Conservation (phyloP, 1,140 invertebrate genomes). For the Neoseiulus cucumeris region DNA sequence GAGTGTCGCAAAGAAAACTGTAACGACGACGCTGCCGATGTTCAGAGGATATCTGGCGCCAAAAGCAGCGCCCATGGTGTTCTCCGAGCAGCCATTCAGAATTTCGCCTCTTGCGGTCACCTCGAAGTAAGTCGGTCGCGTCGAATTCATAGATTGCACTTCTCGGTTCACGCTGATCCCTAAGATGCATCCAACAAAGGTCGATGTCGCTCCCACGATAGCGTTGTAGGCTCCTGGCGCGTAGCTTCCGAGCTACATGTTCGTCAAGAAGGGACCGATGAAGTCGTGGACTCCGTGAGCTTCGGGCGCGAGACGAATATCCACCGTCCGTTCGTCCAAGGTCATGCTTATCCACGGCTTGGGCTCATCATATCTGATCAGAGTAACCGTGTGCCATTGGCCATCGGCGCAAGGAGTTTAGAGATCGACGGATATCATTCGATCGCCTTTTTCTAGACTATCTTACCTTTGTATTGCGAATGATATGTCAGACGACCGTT, state of each 20-base stretch:
- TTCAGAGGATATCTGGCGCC: slow-evolving; percentile 61
- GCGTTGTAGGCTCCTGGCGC: background rate
- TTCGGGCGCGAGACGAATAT: background rate
- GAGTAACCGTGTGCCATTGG: slow-evolving; percentile 10
- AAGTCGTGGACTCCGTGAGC: slow-evolving; percentile 57
- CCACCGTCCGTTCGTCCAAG: background rate
- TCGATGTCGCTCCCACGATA: background rate
- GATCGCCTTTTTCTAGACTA: background rate
- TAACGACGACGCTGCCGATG: slow-evolving; percentile 72
- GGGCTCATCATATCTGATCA: background rate
- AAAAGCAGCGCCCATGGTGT: slow-evolving; percentile 32
- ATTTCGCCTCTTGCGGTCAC: slow-evolving; percentile 37
- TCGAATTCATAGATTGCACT: slow-evolving; percentile 65
- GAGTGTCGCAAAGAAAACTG: slow-evolving; percentile 76
- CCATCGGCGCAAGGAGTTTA: background rate
- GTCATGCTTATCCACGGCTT: background rate
- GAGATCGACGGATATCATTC: background rate
- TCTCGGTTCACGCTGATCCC: slow-evolving; percentile 74
- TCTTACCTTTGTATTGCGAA: background rate
- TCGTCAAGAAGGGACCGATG: slow-evolving; percentile 64
- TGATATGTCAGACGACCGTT: background rate
- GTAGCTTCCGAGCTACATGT: slow-evolving; percentile 48
- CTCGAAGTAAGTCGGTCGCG: slow-evolving; percentile 52
- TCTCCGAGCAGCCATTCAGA: slow-evolving; percentile 38
- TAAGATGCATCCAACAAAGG: slow-evolving; percentile 66